Evolutionary conservation across 1,140 invertebrate genomes (phyloP).

Genomic region (Antheraea pernyi): DNA sequence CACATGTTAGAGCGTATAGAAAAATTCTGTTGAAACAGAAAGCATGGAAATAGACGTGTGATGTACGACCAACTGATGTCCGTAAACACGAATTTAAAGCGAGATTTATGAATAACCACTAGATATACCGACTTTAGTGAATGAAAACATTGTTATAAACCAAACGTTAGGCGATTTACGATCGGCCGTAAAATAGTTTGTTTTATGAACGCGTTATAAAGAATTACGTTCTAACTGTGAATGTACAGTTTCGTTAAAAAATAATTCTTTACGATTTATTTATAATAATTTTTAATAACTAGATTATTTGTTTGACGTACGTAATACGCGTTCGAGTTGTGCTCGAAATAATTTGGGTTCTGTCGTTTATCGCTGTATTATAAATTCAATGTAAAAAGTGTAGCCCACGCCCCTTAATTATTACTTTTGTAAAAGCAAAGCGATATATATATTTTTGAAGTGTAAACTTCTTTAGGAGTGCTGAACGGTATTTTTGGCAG

Average conservation of each 20-base stretch:
- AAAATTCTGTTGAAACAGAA: conserved; percentile 11
- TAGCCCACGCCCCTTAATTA: too few species aligned
- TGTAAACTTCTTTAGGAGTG: too few species aligned
- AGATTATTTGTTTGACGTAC: conserved; percentile 9
- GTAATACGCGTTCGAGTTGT: conserved; percentile 5
- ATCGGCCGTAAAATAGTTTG: conserved; percentile 45
- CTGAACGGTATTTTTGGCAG: too few species aligned
- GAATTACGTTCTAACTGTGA: conserved; percentile 31
- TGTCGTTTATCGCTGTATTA: not conserved
- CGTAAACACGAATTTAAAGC: conserved; percentile 48
- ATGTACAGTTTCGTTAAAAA: conserved; percentile 20
- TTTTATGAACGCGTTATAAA: conserved; percentile 55
- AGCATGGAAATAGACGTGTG: conserved; percentile 53
- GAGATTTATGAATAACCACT: conserved; percentile 60
- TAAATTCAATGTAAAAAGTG: too few species aligned
- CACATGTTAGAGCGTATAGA: not conserved
- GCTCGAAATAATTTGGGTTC: conserved; percentile 9
- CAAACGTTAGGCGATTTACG: conserved; percentile 31
- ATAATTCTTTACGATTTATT: conserved; percentile 28
- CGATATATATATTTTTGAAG: too few species aligned
- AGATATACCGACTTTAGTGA: conserved; percentile 44
- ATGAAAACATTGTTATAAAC: conserved; percentile 65
- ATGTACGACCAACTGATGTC: conserved; percentile 43
- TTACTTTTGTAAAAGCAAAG: too few species aligned
- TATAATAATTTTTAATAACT: conserved; percentile 25